Conservation (phyloP, 2,797 vertebrate species). For the Malacoctenus gilli region DNA sequence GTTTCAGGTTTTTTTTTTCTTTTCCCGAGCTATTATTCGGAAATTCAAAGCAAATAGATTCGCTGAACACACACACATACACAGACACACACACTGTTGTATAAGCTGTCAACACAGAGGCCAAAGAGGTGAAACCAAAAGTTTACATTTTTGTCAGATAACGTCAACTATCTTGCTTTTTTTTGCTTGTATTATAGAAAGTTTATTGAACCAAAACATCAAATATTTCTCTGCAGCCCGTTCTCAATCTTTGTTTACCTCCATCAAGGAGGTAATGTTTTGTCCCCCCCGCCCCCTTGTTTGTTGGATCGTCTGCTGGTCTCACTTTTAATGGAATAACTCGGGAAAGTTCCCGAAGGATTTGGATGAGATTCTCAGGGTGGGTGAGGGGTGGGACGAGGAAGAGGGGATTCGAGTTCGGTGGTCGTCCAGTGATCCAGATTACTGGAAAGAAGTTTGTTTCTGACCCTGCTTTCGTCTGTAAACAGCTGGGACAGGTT, state of each 20-base stretch:
- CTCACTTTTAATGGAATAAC: too few relatives aligned
- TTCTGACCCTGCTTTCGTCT: too few relatives aligned
- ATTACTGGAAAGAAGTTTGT: too few relatives aligned
- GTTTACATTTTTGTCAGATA: not conserved
- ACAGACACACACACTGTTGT: conserved; percentile 24
- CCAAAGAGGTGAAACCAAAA: conserved; percentile 10
- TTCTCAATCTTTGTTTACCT: not conserved
- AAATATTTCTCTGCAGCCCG: not conserved
- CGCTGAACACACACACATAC: conserved; percentile 8
- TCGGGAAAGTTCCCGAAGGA: too few relatives aligned
- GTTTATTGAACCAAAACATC: not conserved
- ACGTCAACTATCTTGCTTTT: not conserved
- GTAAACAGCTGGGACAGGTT: too few relatives aligned
- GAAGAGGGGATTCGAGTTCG: too few relatives aligned
- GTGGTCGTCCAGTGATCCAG: too few relatives aligned
- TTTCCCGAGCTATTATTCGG: conserved; percentile 15
- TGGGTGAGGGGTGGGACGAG: too few relatives aligned
- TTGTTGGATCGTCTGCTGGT: too few relatives aligned
- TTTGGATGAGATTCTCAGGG: too few relatives aligned
- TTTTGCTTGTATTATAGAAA: not conserved
- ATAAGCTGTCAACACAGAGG: conserved; percentile 7
- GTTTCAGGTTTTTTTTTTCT: conserved; percentile 19
- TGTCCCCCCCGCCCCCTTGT: too few relatives aligned
- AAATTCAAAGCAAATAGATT: conserved; percentile 39
- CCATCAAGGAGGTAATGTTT: too few relatives aligned